Evolutionary conservation across 1,140 invertebrate species (phyloP).

Genomic region (Pachypeltis micranthus): DNA sequence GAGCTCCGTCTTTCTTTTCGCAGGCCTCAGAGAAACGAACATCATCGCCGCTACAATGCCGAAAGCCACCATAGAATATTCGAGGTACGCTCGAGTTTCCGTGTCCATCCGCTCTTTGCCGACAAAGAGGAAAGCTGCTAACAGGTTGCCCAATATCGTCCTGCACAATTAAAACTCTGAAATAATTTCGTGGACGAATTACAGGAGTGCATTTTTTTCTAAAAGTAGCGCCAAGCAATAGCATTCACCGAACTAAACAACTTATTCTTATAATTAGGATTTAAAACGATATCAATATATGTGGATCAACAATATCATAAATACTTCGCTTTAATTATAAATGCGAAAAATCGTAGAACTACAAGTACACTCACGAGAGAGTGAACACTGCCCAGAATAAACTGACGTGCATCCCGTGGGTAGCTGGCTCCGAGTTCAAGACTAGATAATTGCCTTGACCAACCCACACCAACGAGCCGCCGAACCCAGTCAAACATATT

Average conservation of each 20-base stretch:
- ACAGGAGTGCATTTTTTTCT: no score
- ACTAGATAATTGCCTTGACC: constrained; percentile 91
- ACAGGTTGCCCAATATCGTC: constrained; percentile 19
- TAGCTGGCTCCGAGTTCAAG: constrained; percentile 70
- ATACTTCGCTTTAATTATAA: no score
- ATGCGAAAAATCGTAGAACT: no score
- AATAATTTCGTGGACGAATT: no score
- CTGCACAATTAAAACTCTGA: no score
- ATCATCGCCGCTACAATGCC: background rate
- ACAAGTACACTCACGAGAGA: constrained; percentile 50
- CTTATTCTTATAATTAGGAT: no score
- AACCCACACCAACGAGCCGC: constrained; percentile 80
- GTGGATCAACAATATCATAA: no score
- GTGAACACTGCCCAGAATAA: constrained; percentile 95
- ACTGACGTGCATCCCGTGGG: constrained; percentile 84
- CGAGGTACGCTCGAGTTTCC: constrained; percentile 55
- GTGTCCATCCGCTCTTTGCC: constrained; percentile 38
- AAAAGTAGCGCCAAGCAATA: no score
- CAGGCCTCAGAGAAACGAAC: background rate
- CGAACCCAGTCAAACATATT: constrained; percentile 76
- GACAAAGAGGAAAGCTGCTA: constrained; percentile 15
- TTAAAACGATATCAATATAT: no score
- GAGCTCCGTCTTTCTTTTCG: background rate
- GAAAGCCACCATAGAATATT: constrained; percentile 38
- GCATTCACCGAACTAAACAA: no score